Evolutionary conservation across 2,888 invertebrate genomes (phyloP).

Genomic region (Alloscopus bannaensis): DNA sequence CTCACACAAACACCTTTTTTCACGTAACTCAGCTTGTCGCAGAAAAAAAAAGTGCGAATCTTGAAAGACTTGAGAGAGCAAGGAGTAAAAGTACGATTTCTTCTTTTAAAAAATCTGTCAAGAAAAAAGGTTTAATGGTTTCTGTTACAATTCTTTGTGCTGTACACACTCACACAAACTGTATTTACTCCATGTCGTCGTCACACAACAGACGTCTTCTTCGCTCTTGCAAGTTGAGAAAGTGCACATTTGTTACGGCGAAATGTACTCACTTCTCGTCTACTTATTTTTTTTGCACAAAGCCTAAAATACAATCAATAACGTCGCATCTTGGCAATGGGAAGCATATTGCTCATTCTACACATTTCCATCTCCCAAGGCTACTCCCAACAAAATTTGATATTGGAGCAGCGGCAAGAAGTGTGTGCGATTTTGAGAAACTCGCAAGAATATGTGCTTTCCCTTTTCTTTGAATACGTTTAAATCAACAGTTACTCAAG

Average conservation of each 20-base stretch:
- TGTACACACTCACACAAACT: no score
- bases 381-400: no score
- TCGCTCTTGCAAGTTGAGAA: no score
- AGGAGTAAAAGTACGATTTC: no score
- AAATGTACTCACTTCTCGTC: not conserved
- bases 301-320: not conserved
- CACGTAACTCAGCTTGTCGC: no score
- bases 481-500: slow-evolving; percentile 7
- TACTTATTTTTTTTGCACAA: not conserved
- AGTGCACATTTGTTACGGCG: not conserved
- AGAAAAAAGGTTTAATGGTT: slow-evolving; percentile 3
- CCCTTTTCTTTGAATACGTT: slow-evolving; percentile 1
- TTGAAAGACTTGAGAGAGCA: no score
- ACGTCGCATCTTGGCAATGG: not conserved
- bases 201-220: not conserved
- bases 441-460: not conserved
- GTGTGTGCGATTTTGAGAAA: not conserved
- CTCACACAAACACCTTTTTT: not conserved
- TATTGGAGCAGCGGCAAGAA: not conserved
- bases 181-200: slow-evolving; percentile 5
- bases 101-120: not conserved
- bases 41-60: no score
- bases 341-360: slow-evolving; percentile 6
- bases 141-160: slow-evolving; percentile 10
- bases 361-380: no score